These are phyloP conservation scores for Desmodus rotundus DNA, from an alignment of 2,113 vertebrate genomes.

Conservation along the genomic window DNA sequence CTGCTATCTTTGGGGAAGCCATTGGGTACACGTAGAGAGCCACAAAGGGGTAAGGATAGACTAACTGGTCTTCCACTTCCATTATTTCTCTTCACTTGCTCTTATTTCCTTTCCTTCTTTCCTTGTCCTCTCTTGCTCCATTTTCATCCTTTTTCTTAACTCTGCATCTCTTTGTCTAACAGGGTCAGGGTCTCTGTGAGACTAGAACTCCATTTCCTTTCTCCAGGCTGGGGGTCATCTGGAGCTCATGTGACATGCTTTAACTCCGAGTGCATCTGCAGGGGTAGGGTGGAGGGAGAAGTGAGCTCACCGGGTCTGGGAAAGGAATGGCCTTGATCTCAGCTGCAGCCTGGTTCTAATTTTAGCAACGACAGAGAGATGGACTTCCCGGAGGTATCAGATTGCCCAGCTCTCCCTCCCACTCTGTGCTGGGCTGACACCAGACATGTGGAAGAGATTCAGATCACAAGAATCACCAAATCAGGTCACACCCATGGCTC, in stretches of 20 bases:
- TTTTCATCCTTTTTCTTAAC: neutral
- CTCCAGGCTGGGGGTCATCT: neutral
- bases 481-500: slow-evolving; percentile 22
- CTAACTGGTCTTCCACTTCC: accelerated
- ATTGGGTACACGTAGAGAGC: accelerated
- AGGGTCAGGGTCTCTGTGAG: neutral
- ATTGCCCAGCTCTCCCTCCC: slow-evolving; percentile 28
- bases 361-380: slow-evolving; percentile 73
- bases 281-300: neutral
- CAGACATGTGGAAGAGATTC: slow-evolving; percentile 80
- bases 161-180: neutral
- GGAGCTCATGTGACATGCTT: neutral
- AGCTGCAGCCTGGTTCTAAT: slow-evolving; percentile 76
- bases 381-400: slow-evolving; percentile 76
- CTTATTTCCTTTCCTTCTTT: neutral
- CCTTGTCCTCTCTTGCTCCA: neutral
- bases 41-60: accelerated
- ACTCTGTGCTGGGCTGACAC: slow-evolving; percentile 36
- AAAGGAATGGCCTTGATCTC: slow-evolving; percentile 46
- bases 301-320: neutral
- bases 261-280: neutral
- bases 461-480: slow-evolving; percentile 22
- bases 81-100: neutral
- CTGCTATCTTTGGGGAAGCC: neutral
- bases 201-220: slow-evolving; percentile 15